phyloP scores from a whole-genome alignment of 92 coral and sea anemone genomes.

The Palythoa caribaeorum region DNA sequence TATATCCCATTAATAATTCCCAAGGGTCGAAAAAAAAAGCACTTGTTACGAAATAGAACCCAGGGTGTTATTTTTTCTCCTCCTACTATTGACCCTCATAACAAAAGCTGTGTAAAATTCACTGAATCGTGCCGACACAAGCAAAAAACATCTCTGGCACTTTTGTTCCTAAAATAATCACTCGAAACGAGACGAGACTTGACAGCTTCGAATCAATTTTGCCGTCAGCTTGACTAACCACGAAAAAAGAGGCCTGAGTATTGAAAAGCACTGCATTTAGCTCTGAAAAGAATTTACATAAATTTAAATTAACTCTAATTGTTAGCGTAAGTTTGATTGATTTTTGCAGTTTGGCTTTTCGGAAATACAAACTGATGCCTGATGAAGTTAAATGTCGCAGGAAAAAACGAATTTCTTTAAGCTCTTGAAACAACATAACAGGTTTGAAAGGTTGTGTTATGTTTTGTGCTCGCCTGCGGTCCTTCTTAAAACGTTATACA shows the following conservation, averaged over 20 bases:
- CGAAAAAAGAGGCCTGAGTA: slow-evolving; percentile 67
- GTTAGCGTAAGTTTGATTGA: slow-evolving; percentile 71
- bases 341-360: slow-evolving; percentile 62
- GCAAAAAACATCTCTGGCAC: not conserved
- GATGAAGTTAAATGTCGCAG: slow-evolving; percentile 35
- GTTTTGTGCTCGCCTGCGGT: slow-evolving; percentile 45
- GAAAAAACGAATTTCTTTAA: slow-evolving; percentile 41
- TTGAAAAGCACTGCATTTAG: slow-evolving; percentile 74
- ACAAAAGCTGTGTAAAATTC: slow-evolving; percentile 29
- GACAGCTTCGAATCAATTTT: slow-evolving; percentile 73
- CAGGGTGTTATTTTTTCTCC: slow-evolving; percentile 51
- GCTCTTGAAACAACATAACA: slow-evolving; percentile 42
- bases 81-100: slow-evolving; percentile 41
- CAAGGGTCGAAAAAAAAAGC: slow-evolving; percentile 56
- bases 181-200: slow-evolving; percentile 66
- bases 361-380: slow-evolving; percentile 35
- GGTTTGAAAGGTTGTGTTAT: slow-evolving; percentile 25
- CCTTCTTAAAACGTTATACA: slow-evolving; percentile 70
- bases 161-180: slow-evolving; percentile 69
- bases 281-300: slow-evolving; percentile 77
- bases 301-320: slow-evolving; percentile 79
- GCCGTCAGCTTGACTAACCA: slow-evolving; percentile 75
- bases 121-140: slow-evolving; percentile 35
- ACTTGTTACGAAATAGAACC: slow-evolving; percentile 60
- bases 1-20: slow-evolving; percentile 44